phyloP scores from a whole-genome alignment of 2,113 vertebrate species.

The Anguilla rostrata region DNA sequence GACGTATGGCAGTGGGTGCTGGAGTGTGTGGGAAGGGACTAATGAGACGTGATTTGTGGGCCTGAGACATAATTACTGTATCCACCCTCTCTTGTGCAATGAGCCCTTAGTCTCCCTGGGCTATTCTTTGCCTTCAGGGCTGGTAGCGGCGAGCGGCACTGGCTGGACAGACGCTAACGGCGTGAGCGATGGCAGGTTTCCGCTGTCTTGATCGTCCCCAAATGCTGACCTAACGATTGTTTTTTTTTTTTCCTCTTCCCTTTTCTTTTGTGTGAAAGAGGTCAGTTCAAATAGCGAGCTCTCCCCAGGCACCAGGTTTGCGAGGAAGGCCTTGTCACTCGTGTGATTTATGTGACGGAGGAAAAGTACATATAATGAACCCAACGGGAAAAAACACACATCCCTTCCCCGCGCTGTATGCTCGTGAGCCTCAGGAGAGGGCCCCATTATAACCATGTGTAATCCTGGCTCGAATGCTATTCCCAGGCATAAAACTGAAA shows the following conservation, averaged over 20 bases:
- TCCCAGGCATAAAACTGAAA: not conserved
- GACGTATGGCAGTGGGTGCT: not conserved
- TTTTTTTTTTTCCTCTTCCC: slow-evolving; percentile 30
- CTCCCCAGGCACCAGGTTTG: slow-evolving; percentile 55
- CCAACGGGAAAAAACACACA: not conserved
- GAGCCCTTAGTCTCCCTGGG: not conserved
- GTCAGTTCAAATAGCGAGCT: slow-evolving; percentile 60
- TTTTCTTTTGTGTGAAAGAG: slow-evolving; percentile 44
- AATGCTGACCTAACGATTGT: not conserved
- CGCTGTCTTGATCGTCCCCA: not conserved
- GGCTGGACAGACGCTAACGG: not conserved
- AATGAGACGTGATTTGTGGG: slow-evolving; percentile 40
- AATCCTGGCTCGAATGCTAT: not conserved
- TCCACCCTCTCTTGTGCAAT: slow-evolving; percentile 14
- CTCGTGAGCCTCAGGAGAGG: not conserved
- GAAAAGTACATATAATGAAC: slow-evolving; percentile 24
- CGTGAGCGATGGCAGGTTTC: not conserved
- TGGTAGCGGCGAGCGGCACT: not conserved
- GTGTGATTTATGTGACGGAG: slow-evolving; percentile 69
- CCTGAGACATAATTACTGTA: slow-evolving; percentile 48
- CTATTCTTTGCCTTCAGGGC: not conserved
- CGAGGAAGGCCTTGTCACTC: slow-evolving; percentile 49
- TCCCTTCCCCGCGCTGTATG: not conserved
- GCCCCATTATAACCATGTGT: not conserved
- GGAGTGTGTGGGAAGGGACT: slow-evolving; percentile 23